Percentiles rank a stretch among this genome's conserved stretches.
Conservation (phyloP, 2,113 vertebrate species). For the Siniperca chuatsi region DNA sequence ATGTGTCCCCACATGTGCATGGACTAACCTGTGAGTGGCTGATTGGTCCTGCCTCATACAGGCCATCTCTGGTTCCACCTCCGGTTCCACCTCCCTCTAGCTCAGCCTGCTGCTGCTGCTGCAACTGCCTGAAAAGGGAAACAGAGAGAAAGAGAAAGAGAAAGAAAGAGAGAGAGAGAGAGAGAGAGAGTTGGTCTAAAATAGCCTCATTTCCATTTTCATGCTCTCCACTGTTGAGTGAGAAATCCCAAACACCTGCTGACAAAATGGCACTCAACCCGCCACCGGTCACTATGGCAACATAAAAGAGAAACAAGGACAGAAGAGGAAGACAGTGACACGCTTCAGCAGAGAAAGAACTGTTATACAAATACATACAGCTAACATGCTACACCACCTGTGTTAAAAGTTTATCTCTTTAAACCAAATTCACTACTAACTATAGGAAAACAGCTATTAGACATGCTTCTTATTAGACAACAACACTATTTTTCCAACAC, state of each 20-base stretch:
- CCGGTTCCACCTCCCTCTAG: conserved; percentile 88
- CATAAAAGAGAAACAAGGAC: conserved; percentile 36
- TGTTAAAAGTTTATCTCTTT: conserved; percentile 13
- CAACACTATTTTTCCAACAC: conserved; percentile 16
- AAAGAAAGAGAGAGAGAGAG: neutral
- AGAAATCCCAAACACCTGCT: conserved; percentile 65
- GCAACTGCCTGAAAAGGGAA: conserved; percentile 81
- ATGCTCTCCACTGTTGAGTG: conserved; percentile 38
- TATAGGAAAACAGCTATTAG: neutral
- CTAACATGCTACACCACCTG: conserved; percentile 61
- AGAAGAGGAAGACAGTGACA: conserved; percentile 18
- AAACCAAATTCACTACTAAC: conserved; percentile 21
- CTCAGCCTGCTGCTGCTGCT: conserved; percentile 91
- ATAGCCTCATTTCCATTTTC: conserved; percentile 39
- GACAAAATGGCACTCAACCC: conserved; percentile 57
- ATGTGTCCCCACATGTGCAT: neutral
- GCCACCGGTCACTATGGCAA: conserved; percentile 76
- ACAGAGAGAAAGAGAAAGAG: conserved; percentile 1
- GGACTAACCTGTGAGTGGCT: conserved; percentile 78
- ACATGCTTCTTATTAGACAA: conserved; percentile 55
- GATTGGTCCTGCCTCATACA: conserved; percentile 83
- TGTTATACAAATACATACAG: neutral
- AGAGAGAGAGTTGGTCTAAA: conserved; percentile 3
- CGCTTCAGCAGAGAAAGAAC: conserved; percentile 6
- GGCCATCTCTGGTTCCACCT: conserved; percentile 86